Conservation (phyloP, 2,888 invertebrate species). For the Meganola albula region DNA sequence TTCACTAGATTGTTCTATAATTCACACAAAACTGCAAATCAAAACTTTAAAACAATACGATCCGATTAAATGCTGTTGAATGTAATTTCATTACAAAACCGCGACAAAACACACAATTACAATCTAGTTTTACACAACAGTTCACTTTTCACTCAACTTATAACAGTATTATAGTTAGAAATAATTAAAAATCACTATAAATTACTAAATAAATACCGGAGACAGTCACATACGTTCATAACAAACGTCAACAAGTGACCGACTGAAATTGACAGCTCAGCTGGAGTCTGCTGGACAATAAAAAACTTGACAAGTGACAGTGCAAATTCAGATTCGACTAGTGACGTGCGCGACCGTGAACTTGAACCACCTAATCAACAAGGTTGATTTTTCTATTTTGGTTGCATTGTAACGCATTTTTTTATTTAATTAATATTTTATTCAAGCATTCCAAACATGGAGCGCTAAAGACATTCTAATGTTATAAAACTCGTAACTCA, state of each 20-base stretch:
- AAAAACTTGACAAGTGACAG: constrained; percentile 50
- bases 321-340: constrained; percentile 41
- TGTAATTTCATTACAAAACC: too few relatives aligned
- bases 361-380: constrained; percentile 45
- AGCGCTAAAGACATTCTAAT: constrained; percentile 22
- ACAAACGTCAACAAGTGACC: constrained; percentile 54
- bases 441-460: constrained; percentile 10
- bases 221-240: constrained; percentile 59
- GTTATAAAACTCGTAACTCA: constrained; percentile 42
- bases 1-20: constrained; percentile 36
- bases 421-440: constrained; percentile 9
- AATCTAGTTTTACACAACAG: constrained; percentile 38
- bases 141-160: too few relatives aligned
- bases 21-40: constrained; percentile 38
- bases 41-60: constrained; percentile 48
- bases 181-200: too few relatives aligned
- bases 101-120: constrained; percentile 28
- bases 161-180: too few relatives aligned
- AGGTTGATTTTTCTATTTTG: constrained; percentile 17
- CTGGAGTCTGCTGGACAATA: constrained; percentile 36
- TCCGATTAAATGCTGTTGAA: constrained; percentile 32
- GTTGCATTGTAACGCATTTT: too few relatives aligned
- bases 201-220: too few relatives aligned
- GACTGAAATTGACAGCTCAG: constrained; percentile 46
- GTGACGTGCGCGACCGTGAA: constrained; percentile 43